Evolutionary conservation across 2,797 vertebrate species (phyloP).

Genomic region (Chrysolophus pictus): DNA sequence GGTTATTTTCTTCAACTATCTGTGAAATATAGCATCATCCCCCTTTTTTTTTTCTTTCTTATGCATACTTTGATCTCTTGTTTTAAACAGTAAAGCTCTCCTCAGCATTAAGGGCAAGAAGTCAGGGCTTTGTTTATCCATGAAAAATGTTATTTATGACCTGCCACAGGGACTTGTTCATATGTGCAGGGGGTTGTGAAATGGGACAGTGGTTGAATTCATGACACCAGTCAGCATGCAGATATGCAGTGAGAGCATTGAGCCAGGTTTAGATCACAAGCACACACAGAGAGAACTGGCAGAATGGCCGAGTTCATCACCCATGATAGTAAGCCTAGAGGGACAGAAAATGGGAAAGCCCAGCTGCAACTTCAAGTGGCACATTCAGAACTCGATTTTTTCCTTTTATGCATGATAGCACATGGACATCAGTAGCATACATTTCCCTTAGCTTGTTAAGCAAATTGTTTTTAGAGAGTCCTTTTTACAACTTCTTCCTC

Average conservation of each 20-base stretch:
- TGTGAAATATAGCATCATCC: not conserved
- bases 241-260: not conserved
- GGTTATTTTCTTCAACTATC: not conserved
- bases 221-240: not conserved
- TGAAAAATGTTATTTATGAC: not conserved
- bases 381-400: not conserved
- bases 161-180: not conserved
- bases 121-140: not conserved
- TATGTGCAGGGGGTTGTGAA: not conserved
- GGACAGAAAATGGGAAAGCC: not conserved
- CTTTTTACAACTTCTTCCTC: not conserved
- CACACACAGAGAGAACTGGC: not conserved
- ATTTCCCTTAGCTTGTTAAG: not conserved
- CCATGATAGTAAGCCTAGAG: not conserved
- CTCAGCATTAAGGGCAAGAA: not conserved
- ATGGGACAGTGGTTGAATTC: not conserved
- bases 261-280: not conserved
- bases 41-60: not conserved
- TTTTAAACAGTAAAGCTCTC: not conserved
- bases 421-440: not conserved
- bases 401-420: not conserved
- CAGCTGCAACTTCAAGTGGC: not conserved
- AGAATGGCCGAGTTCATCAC: accelerated
- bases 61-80: not conserved
- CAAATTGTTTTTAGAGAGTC: not conserved